Conservation (phyloP, 2,797 vertebrate genomes). For the Hydrocynus forskahlii region DNA sequence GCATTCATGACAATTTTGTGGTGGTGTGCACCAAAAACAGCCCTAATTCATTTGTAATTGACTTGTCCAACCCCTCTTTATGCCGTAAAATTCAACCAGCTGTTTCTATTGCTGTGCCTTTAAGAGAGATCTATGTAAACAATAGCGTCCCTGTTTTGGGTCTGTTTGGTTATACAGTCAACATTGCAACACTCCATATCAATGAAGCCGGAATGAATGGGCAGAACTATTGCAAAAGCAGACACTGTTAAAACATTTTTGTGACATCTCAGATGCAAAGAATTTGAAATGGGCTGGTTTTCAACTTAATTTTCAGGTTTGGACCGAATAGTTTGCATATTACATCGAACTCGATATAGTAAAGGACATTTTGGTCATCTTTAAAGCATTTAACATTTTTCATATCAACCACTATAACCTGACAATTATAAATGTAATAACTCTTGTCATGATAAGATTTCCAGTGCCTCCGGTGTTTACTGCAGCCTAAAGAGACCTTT, state of each 20-base stretch:
- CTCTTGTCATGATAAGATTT: constrained; percentile 18
- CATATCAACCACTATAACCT: constrained; percentile 60
- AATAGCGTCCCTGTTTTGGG: not conserved
- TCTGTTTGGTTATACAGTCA: not conserved
- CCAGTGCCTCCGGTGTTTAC: not conserved
- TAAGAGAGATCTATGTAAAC: not conserved
- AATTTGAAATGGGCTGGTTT: not conserved
- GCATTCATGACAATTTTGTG: not conserved
- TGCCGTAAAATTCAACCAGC: not conserved
- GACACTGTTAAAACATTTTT: too few species aligned
- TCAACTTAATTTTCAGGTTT: too few species aligned
- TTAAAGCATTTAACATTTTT: constrained; percentile 49
- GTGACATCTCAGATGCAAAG: not conserved
- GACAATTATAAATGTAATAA: constrained; percentile 64
- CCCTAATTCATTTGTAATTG: not conserved
- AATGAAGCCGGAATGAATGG: too few species aligned
- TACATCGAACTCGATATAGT: too few species aligned
- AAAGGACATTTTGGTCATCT: not conserved
- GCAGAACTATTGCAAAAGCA: too few species aligned
- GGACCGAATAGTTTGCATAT: too few species aligned
- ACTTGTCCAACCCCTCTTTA: not conserved
- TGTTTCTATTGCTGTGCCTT: not conserved
- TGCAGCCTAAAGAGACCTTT: constrained; percentile 26
- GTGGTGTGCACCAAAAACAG: not conserved
- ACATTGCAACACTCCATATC: too few species aligned